Base-by-base conservation (phyloP, 2,113 vertebrate genomes). In the Stercorarius parasiticus region DNA sequence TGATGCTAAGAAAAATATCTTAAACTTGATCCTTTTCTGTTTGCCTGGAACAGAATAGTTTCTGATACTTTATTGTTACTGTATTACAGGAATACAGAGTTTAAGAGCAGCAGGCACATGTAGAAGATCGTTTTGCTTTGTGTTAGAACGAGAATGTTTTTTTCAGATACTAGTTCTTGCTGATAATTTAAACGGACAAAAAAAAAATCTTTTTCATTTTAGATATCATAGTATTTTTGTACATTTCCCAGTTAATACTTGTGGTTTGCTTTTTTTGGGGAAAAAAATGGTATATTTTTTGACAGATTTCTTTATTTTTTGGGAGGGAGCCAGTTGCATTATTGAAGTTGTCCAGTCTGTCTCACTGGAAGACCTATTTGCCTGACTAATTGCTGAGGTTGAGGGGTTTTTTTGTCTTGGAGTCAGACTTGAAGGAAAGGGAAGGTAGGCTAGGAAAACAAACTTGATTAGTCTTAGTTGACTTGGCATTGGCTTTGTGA, bases 181-280 rank as follows among this genome's bases (percentile, higher is more conserved):
- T 42, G 18, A 34, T 74, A 73, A 73, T 61, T 84, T 78, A 38
- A 70, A 93, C 65, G 2, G 6, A 47, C 12, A 3, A 16, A 16
- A 56, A 65, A n/a, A 25, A 58, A 10, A 6, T 7, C 4, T 20
- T 40, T 59, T 88, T 53, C 1, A 15, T 91, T 86, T 81, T 77
- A 43, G 29, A 59, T 67, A 22, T 11, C 2, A 20, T 56, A 29
- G 5, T 19, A 12, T 49, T 76, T 78, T 80, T 36, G 1, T 86
- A 38, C 26, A 5, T 84, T 89, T 61, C 2, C 4, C 7, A 32
- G 15, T 38, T 81, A 55, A 86, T 72, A 81, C 8, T 72, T 79
- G 14, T 0, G 0, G 9, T 65, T 81, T 84, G 7, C 43, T 79
- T 58, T 77, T 47, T 12, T 14, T 2, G 9, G 43, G 23, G 13